Conservation (phyloP, 2,797 vertebrate genomes). For the Anisognathus igniventris region DNA sequence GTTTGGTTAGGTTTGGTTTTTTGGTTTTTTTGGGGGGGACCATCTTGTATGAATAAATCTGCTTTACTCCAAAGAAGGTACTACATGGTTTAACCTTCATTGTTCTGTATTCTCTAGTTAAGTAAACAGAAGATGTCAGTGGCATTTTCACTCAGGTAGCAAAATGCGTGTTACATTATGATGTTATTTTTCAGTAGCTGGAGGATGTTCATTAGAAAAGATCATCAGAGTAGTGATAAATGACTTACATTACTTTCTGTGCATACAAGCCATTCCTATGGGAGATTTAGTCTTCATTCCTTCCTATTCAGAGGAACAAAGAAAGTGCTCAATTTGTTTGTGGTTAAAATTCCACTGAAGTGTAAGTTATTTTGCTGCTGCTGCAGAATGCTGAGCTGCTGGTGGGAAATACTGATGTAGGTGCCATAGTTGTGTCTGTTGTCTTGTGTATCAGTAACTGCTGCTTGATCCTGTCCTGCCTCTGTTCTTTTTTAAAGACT, state of each 20-base stretch:
- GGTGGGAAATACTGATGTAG: not conserved
- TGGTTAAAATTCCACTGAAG: not conserved
- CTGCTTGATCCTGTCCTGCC: not conserved
- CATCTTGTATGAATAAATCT: not conserved
- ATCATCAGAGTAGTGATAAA: constrained; percentile 26
- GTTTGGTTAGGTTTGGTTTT: not conserved
- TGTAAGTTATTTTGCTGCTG: not conserved
- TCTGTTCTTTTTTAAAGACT: not conserved
- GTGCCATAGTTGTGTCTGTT: not conserved
- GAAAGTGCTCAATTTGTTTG: not conserved
- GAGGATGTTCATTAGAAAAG: constrained; percentile 44
- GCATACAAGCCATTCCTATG: constrained; percentile 23
- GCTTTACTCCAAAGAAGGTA: not conserved
- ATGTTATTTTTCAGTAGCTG: constrained; percentile 49
- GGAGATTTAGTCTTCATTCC: constrained; percentile 39
- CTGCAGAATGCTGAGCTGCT: not conserved
- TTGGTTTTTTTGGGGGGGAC: not conserved
- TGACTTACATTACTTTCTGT: constrained; percentile 49
- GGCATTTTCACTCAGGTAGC: not conserved
- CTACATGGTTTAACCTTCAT: not conserved
- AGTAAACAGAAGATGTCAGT: not conserved
- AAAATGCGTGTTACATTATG: not conserved
- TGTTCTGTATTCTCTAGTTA: not conserved
- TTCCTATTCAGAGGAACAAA: constrained; percentile 35
- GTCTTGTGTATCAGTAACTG: not conserved